Base-by-base conservation (phyloP, 2,888 invertebrate species). In the Camponotus fellah region DNA sequence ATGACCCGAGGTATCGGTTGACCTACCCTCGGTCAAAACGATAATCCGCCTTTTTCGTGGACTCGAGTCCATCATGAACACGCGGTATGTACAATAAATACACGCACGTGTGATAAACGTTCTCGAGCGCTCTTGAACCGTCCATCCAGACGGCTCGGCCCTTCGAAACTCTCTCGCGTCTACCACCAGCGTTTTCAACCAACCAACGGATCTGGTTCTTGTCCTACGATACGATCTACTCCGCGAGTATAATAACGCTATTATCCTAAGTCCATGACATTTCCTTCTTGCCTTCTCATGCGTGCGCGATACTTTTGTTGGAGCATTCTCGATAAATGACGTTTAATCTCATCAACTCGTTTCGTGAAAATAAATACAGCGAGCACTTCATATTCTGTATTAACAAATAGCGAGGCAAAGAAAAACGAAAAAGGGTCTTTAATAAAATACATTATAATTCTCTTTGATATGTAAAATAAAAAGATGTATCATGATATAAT, bases 171-270 rank as follows among this genome's bases (percentile, higher is more conserved):
- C 82, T 60, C 32, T 60, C 26, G 8, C 43, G 17, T 60, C 72
- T 81, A 49, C 65, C 69, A 71, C 58, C 68, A 80, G 2, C 75
- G 84, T 84, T 87, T 86, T 26, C 43, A 5, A 34, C 79, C 32
- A 5, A 34, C 81, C 60, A 79, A 43, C 83, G 84, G 68, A 84
- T 89, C 91, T 91, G 91, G 79, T 87, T 90, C 89, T 88, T 86
- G 86, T 89, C 86, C 85, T 72, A 84, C 85, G 91, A 89, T 90
- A 88, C 87, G 84, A 88, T 90, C 88, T 88, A 89, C 86, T 88
- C 77, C 85, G 66, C 80, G 81, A 83, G 87, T 79, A 90, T 89
- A 91, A 88, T 90, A 91, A 90, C 90, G 85, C 89, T 89, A 91
- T 90, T 90, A 91, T 89, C 88, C 83, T 65, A 71, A 82, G 74